phyloP scores from a whole-genome alignment of 2,797 vertebrate species.

The Presbytis comata region DNA sequence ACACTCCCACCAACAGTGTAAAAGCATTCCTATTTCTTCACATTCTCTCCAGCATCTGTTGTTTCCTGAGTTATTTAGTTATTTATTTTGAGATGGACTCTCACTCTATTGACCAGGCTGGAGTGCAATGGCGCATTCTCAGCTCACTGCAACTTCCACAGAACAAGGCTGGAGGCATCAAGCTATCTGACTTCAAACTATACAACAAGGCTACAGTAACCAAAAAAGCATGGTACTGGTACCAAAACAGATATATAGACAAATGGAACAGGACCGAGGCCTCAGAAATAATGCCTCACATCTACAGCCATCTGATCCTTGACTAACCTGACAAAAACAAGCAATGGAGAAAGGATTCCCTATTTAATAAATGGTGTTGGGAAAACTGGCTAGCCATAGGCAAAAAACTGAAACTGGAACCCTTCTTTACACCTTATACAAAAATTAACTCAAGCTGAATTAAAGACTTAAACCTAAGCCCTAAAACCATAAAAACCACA shows the following conservation, averaged over 20 bases:
- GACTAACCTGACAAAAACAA: not conserved
- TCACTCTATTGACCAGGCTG: too few relatives aligned
- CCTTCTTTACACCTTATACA: not conserved
- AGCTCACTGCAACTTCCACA: too few relatives aligned
- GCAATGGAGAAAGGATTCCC: not conserved
- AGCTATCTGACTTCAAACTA: too few relatives aligned
- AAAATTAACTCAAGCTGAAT: not conserved
- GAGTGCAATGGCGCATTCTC: too few relatives aligned
- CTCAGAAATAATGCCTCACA: too few relatives aligned
- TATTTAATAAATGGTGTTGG: not conserved
- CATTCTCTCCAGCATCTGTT: not conserved
- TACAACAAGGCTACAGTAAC: too few relatives aligned
- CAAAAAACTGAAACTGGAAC: not conserved
- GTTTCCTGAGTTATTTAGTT: not conserved
- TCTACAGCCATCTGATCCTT: too few relatives aligned
- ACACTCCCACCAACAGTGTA: not conserved
- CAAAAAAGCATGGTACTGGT: too few relatives aligned
- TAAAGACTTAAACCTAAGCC: not conserved
- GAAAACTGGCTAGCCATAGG: not conserved
- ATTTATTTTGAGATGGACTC: too few relatives aligned
- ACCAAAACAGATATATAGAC: too few relatives aligned
- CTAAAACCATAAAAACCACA: not conserved
- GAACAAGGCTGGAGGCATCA: too few relatives aligned
- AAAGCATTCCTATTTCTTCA: not conserved
- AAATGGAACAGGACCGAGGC: too few relatives aligned